Evolutionary conservation across 2,113 vertebrate genomes (phyloP).

Genomic region (Prinia subflava): DNA sequence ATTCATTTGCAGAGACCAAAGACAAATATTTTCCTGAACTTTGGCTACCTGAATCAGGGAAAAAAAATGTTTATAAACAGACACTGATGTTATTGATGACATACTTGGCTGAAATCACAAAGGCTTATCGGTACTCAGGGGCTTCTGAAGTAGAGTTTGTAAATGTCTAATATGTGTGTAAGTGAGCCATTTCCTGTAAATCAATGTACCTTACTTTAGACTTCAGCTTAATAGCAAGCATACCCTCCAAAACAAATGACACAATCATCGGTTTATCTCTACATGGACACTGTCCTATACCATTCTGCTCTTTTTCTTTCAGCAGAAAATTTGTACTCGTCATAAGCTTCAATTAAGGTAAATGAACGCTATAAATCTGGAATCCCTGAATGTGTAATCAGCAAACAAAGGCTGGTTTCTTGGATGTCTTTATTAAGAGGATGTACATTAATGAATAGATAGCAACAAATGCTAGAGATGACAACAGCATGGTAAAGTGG

Average conservation of each 20-base stretch:
- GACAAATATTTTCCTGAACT: conserved; percentile 72
- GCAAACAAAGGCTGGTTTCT: conserved; percentile 44
- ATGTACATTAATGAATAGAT: conserved; percentile 57
- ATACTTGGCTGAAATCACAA: conserved; percentile 49
- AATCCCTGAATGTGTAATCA: conserved; percentile 46
- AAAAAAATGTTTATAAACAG: conserved; percentile 68
- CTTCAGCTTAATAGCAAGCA: conserved; percentile 69
- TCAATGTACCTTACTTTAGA: conserved; percentile 77
- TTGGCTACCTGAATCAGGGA: conserved; percentile 44
- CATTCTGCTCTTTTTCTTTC: conserved; percentile 39
- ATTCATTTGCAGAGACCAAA: conserved; percentile 58
- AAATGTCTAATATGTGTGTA: conserved; percentile 65
- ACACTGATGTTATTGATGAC: conserved; percentile 61
- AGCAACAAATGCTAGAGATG: conserved; percentile 56
- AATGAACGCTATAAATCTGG: conserved; percentile 24
- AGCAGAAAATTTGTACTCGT: conserved; percentile 53
- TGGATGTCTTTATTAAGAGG: conserved; percentile 53
- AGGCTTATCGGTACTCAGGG: conserved; percentile 55
- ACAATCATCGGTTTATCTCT: conserved; percentile 57
- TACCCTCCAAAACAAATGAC: conserved; percentile 69
- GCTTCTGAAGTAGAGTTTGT: conserved; percentile 65
- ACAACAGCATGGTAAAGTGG: conserved; percentile 9
- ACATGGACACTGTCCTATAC: conserved; percentile 1
- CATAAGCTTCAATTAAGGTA: conserved; percentile 61
- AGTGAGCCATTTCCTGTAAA: conserved; percentile 79